These are phyloP conservation scores for Coendou prehensilis DNA, from an alignment of 2,797 vertebrate species.

Conservation along the genomic window DNA sequence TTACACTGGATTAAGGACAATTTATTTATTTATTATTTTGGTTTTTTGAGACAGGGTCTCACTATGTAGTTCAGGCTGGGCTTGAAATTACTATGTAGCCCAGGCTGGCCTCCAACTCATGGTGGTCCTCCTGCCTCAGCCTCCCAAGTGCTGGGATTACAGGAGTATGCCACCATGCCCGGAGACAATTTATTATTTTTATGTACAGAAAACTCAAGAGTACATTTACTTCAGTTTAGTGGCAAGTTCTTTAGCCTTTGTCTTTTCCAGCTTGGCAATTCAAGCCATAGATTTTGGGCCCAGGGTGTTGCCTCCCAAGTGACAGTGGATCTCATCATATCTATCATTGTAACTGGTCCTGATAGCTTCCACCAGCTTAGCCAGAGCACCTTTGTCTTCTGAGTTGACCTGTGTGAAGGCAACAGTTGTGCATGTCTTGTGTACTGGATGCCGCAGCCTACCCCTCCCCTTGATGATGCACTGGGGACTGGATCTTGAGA, in stretches of 20 bases:
- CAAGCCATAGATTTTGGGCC: background rate
- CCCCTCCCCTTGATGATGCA: background rate
- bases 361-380: background rate
- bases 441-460: background rate
- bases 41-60: background rate
- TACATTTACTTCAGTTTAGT: background rate
- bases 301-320: background rate
- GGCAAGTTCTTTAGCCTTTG: background rate
- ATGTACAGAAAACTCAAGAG: background rate
- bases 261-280: background rate
- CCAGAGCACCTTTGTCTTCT: background rate
- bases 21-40: background rate
- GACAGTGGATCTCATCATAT: background rate
- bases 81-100: too few relatives aligned
- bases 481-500: background rate
- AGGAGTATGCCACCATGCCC: background rate
- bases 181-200: background rate
- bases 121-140: background rate
- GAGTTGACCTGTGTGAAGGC: background rate
- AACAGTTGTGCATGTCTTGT: background rate
- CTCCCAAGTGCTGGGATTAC: background rate
- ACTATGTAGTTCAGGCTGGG: background rate
- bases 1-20: background rate
- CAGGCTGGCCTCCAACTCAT: background rate
- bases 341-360: background rate